Conservation (phyloP, 2,113 vertebrate genomes). For the Lagopus leucura region DNA sequence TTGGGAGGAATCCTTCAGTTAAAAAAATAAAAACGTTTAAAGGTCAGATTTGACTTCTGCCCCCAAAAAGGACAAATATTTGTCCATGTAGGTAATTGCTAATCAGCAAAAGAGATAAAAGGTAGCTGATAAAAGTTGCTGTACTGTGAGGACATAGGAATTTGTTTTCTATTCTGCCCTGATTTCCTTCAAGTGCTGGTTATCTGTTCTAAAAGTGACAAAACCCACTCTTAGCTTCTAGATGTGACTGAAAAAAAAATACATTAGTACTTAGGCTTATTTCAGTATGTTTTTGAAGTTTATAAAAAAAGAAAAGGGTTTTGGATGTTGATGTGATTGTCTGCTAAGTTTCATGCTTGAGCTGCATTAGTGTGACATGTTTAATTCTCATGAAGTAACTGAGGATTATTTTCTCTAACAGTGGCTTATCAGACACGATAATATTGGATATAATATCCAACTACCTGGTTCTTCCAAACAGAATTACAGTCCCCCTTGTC, state of each 20-base stretch:
- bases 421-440: slow-evolving; percentile 90
- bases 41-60: not conserved
- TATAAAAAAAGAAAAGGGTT: not conserved
- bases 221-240: not conserved
- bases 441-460: slow-evolving; percentile 94
- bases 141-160: not conserved
- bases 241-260: not conserved
- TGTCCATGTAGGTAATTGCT: not conserved
- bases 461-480: slow-evolving; percentile 92
- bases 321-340: not conserved
- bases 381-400: not conserved
- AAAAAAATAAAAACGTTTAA: not conserved
- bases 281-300: not conserved
- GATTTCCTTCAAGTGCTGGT: not conserved
- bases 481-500: slow-evolving; percentile 92
- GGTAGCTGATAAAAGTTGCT: not conserved
- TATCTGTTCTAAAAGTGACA: not conserved
- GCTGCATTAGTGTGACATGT: not conserved
- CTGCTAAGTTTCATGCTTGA: not conserved
- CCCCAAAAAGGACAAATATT: not conserved
- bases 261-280: not conserved
- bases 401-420: slow-evolving; percentile 67
- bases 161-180: not conserved
- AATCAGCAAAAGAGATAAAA: not conserved
- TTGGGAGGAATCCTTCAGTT: not conserved